Percentiles rank a stretch among this genome's conserved stretches.
Conservation (phyloP, 2,113 vertebrate species). For the Microcebus murinus region DNA sequence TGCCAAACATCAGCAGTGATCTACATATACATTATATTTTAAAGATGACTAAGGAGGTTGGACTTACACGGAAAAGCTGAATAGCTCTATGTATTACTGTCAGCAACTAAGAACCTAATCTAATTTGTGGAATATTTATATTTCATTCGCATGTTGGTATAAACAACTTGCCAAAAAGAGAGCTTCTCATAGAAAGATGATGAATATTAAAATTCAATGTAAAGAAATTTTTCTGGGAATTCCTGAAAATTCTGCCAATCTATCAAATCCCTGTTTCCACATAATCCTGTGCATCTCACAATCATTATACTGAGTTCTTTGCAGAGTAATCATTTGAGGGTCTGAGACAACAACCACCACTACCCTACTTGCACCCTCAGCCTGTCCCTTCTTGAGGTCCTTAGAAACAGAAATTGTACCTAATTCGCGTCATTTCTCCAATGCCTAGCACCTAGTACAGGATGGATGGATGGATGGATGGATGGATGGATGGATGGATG, state of each 20-base stretch:
- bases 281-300: background rate
- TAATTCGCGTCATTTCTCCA: background rate
- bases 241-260: too few relatives aligned
- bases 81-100: background rate
- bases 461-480: background rate
- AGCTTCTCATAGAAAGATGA: background rate
- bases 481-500: background rate
- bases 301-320: background rate
- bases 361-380: background rate
- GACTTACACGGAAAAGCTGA: background rate
- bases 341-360: background rate
- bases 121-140: slow-evolving; percentile 41
- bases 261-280: background rate
- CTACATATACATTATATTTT: background rate
- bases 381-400: background rate
- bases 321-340: background rate
- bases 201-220: background rate
- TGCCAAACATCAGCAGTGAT: background rate
- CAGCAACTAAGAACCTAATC: background rate
- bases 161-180: background rate
- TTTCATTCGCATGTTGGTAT: slow-evolving; percentile 21
- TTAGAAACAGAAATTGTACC: background rate
- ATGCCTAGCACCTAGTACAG: background rate
- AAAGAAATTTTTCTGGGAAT: background rate
- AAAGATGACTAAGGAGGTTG: background rate